Base-by-base conservation (phyloP, 1,140 invertebrate species). In the Ceratina calcarata region DNA sequence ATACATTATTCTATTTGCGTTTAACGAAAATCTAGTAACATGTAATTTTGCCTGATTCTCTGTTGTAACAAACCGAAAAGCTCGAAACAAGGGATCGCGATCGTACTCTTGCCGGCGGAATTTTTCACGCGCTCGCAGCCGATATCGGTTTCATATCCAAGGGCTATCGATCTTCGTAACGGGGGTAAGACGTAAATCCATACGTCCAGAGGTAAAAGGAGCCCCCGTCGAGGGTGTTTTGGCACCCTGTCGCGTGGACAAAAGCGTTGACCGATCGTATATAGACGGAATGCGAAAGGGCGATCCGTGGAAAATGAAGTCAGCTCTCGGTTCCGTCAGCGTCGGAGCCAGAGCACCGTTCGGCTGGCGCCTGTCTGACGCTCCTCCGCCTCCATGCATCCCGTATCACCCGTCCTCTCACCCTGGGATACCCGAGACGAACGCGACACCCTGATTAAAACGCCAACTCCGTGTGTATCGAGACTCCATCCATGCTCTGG, bases 391-490 rank as follows among this genome's bases (percentile, higher is more conserved):
- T 75, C 65, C 78, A 73, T 81, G 79, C 71, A 76, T 67, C 78
- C 53, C 65, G 65, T 73, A 66, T 83, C 37, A 45, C 37, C 37
- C 77, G 57, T 20, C 64, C 20, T 37, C 68, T 65, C 80, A 78
- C 78, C 72, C 85, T 45, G 64, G 77, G 72, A 84, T 87, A 87
- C 77, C 80, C 81, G 82, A 88, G 88, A 84, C 83, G 86, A 87
- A 88, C 89, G 87, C 81, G 85, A 85, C 85, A 85, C 86, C 80
- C 86, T 90, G 89, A 90, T 90, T 90, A 90, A 90, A 90, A 88
- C 89, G 82, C 85, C 86, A 75, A 86, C 78, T 86, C 70, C 72
- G 62, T 65, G 76, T 69, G 81, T 85, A 86, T 86, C 83, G 84
- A 86, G 75, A 6, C 83, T 85, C 27, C 77, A 58, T 65, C 69